Percentiles rank a stretch among this genome's conserved stretches.
These are phyloP conservation scores for Myzus persicae DNA, from an alignment of 1,140 invertebrate genomes.

Conservation along the genomic window DNA sequence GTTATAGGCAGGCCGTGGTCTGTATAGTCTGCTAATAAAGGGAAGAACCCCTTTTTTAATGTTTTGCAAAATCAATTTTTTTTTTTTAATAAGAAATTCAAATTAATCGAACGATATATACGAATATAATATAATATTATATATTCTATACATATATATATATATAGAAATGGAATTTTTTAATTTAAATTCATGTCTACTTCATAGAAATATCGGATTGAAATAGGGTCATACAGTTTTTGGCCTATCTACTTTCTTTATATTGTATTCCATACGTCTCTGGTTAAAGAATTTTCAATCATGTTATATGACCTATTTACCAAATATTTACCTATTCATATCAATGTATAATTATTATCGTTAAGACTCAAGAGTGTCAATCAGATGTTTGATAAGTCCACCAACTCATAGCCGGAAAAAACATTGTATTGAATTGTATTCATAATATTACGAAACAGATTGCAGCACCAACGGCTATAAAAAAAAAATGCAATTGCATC, in stretches of 20 bases:
- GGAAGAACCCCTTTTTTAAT: not conserved
- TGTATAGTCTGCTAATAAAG: not conserved
- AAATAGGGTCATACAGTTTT: not conserved
- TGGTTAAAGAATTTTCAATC: too few relatives aligned
- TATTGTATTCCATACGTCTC: not conserved
- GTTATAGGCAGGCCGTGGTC: not conserved
- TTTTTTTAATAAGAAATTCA: not conserved
- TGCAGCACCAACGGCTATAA: too few relatives aligned
- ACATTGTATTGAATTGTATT: too few relatives aligned
- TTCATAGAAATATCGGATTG: not conserved
- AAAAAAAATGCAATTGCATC: too few relatives aligned
- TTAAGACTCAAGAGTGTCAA: too few relatives aligned
- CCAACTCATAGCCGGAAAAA: too few relatives aligned
- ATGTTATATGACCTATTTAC: too few relatives aligned
- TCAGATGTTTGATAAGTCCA: too few relatives aligned
- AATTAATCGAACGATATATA: not conserved
- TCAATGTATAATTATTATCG: too few relatives aligned
- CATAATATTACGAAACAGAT: too few relatives aligned
- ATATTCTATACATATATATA: too few relatives aligned
- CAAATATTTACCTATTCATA: too few relatives aligned
- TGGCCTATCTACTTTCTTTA: not conserved
- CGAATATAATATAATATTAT: not conserved
- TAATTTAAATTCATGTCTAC: not conserved
- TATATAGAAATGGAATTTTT: not conserved
- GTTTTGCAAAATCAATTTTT: not conserved